phyloP scores from a whole-genome alignment of 1,140 invertebrate species.

The Zaprionus vittiger region DNA sequence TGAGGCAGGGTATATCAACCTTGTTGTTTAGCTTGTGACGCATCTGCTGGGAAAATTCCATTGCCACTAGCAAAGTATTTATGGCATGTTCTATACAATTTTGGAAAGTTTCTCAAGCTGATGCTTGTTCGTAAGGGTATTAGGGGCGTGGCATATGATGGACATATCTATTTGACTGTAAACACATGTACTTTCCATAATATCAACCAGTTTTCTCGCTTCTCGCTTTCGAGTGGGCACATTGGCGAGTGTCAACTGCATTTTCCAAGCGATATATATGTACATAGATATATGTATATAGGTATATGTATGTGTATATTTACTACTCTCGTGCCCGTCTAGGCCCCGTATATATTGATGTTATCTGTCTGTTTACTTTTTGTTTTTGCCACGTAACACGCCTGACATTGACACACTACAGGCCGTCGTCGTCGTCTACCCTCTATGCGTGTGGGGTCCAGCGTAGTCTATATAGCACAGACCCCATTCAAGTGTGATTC shows the following conservation, averaged over 20 bases:
- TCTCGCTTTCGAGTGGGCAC: constrained; percentile 52
- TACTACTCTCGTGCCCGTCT: neutral
- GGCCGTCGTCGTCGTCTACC: neutral
- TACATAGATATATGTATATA: neutral
- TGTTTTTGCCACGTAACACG: constrained; percentile 24
- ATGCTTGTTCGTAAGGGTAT: neutral
- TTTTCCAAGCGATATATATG: constrained; percentile 35
- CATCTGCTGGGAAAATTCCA: neutral
- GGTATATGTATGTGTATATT: neutral
- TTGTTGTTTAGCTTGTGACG: neutral
- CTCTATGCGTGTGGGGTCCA: neutral
- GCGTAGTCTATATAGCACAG: constrained; percentile 1
- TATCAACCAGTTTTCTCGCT: constrained; percentile 55
- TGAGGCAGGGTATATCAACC: neutral
- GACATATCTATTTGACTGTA: neutral
- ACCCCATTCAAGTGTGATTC: neutral
- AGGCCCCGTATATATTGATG: neutral
- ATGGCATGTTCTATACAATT: neutral
- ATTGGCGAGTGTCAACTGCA: constrained; percentile 60
- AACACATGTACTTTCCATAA: constrained; percentile 9
- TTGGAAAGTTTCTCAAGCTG: neutral
- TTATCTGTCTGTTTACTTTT: constrained; percentile 16
- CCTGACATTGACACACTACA: constrained; percentile 34
- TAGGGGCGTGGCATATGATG: neutral
- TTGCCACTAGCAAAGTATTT: neutral